Evolutionary conservation across 2,888 invertebrate species (phyloP).

Genomic region (Coecobrya sp.): DNA sequence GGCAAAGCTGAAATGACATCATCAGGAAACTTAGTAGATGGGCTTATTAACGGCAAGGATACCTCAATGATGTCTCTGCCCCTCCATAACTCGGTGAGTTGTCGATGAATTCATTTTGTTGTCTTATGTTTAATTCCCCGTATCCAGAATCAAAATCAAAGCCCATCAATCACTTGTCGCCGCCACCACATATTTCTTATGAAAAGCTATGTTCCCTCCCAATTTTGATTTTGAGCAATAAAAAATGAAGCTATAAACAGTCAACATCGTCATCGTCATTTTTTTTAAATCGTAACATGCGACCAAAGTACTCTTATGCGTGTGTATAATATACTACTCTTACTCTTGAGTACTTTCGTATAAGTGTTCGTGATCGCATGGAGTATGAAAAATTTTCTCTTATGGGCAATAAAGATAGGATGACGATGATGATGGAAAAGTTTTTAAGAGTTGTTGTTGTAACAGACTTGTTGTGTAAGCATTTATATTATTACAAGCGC

Average conservation of each 20-base stretch:
- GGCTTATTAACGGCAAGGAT: slow-evolving; percentile 36
- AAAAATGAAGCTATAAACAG: slow-evolving; percentile 62
- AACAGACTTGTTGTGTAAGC: not conserved
- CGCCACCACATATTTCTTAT: slow-evolving; percentile 23
- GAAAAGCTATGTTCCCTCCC: slow-evolving; percentile 44
- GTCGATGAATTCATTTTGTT: not conserved
- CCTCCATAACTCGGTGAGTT: slow-evolving; percentile 75
- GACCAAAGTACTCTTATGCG: not conserved
- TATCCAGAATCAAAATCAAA: slow-evolving; percentile 45
- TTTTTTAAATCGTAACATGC: slow-evolving; percentile 62
- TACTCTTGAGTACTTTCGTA: slow-evolving; percentile 2
- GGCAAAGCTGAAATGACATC: slow-evolving; percentile 13
- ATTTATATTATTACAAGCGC: slow-evolving; percentile 34
- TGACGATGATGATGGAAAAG: slow-evolving; percentile 44
- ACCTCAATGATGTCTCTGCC: slow-evolving; percentile 84
- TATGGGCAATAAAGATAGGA: slow-evolving; percentile 55
- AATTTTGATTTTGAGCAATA: slow-evolving; percentile 55
- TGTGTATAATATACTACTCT: too few relatives aligned
- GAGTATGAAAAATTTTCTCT: slow-evolving; percentile 32
- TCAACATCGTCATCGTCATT: slow-evolving; percentile 3
- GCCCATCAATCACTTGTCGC: slow-evolving; percentile 66
- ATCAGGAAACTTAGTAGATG: slow-evolving; percentile 44
- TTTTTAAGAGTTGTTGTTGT: slow-evolving; percentile 1
- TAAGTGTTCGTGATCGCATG: slow-evolving; percentile 50
- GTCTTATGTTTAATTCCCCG: not conserved